These are phyloP conservation scores for Pediacus dermestoides DNA, from an alignment of 2,888 invertebrate genomes.

Conservation along the genomic window DNA sequence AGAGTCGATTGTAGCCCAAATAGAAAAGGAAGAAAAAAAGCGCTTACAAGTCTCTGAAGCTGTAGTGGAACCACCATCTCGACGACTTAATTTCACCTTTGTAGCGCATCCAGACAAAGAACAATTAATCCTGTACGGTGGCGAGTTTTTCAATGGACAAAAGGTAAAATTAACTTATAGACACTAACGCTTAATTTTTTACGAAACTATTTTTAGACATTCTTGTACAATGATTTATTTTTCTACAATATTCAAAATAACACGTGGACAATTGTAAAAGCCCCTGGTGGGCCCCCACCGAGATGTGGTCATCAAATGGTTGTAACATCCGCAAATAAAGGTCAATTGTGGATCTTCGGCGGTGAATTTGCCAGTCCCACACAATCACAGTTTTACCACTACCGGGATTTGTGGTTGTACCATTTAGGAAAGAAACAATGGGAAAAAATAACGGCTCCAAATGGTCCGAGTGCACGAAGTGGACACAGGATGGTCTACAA, in stretches of 20 bases:
- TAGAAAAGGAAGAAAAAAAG: conserved; percentile 73
- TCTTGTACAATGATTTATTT: conserved; percentile 80
- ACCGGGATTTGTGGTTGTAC: conserved; percentile 86
- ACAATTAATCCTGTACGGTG: conserved; percentile 85
- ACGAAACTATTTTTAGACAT: conserved; percentile 66
- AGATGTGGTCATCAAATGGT: conserved; percentile 87
- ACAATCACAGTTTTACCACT: conserved; percentile 90
- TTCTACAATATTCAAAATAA: conserved; percentile 76
- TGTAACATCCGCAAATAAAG: conserved; percentile 68
- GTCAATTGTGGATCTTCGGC: conserved; percentile 78
- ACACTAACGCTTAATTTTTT: conserved; percentile 6
- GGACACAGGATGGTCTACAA: conserved; percentile 83
- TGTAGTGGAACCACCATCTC: conserved; percentile 61
- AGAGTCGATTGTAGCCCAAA: conserved; percentile 71
- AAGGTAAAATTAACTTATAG: conserved; percentile 55
- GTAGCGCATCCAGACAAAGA: conserved; percentile 83
- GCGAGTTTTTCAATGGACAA: conserved; percentile 86
- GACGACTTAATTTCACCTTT: conserved; percentile 77
- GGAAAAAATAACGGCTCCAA: conserved; percentile 73
- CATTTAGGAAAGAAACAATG: conserved; percentile 64
- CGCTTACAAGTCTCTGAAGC: conserved; percentile 66
- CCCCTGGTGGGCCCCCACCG: conserved; percentile 83
- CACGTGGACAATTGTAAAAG: conserved; percentile 76
- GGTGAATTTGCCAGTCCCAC: conserved; percentile 90
- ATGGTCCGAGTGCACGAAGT: conserved; percentile 80